phyloP scores from a whole-genome alignment of 1,140 invertebrate genomes.

The Heliconius eleuchia region DNA sequence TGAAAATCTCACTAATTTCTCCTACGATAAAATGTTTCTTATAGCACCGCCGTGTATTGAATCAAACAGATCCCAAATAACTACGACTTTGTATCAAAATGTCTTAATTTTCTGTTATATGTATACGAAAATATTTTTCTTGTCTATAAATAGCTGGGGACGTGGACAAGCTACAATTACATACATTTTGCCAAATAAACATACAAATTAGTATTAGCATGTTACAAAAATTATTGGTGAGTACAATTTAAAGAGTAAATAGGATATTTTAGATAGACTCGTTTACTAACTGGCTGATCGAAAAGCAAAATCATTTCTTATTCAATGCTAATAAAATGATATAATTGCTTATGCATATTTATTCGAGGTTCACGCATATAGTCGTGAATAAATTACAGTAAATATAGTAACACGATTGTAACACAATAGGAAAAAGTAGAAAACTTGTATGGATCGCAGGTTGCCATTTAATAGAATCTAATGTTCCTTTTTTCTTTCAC shows the following conservation, averaged over 20 bases:
- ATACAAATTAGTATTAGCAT: slow-evolving; percentile 55
- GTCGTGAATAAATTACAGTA: not conserved
- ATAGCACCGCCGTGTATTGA: too few relatives aligned
- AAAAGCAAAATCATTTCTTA: slow-evolving; percentile 13
- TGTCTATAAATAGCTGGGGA: not conserved
- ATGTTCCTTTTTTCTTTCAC: not conserved
- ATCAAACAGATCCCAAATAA: too few relatives aligned
- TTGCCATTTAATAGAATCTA: too few relatives aligned
- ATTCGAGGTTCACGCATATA: too few relatives aligned
- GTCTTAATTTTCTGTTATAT: too few relatives aligned
- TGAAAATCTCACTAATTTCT: too few relatives aligned
- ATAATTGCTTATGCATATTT: not conserved
- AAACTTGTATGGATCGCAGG: not conserved
- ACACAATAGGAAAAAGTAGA: not conserved
- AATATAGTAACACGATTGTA: not conserved
- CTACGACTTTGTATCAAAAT: too few relatives aligned
- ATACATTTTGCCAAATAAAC: slow-evolving; percentile 69
- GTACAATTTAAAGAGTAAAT: slow-evolving; percentile 68
- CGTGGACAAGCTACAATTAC: slow-evolving; percentile 55
- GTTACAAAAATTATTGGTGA: slow-evolving; percentile 62
- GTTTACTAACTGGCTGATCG: slow-evolving; percentile 38
- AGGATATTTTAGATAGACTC: slow-evolving; percentile 53
- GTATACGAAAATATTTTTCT: not conserved
- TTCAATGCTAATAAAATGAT: not conserved
- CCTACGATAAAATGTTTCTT: too few relatives aligned